Evolutionary conservation across 2,888 invertebrate genomes (phyloP).

Genomic region (Rhamnusium bicolor): DNA sequence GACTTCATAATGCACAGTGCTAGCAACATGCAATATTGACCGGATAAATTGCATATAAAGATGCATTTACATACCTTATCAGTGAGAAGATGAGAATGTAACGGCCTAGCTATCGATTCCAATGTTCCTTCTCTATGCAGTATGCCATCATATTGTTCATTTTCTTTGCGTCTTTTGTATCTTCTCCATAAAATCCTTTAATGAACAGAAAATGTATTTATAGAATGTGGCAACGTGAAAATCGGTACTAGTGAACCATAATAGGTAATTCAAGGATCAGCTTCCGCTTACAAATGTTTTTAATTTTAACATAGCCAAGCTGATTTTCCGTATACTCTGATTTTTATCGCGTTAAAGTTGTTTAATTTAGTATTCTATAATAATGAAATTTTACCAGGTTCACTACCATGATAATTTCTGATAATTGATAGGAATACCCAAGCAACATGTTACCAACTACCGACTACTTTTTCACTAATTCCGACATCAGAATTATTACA

Average conservation of each 20-base stretch:
- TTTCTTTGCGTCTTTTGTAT: slow-evolving; percentile 71
- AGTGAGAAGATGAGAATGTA: slow-evolving; percentile 67
- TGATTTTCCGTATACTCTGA: too few species aligned
- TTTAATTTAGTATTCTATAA: too few species aligned
- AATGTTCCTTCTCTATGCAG: slow-evolving; percentile 70
- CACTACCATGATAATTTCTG: too few species aligned
- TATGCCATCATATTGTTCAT: slow-evolving; percentile 69
- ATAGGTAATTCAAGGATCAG: too few species aligned
- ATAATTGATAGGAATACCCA: too few species aligned
- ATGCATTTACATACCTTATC: slow-evolving; percentile 65
- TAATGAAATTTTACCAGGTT: too few species aligned
- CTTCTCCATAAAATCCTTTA: slow-evolving; percentile 74
- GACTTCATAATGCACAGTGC: not conserved
- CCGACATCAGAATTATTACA: too few species aligned
- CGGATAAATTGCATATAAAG: not conserved
- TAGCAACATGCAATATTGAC: not conserved
- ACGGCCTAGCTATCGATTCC: slow-evolving; percentile 66
- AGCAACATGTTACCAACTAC: too few species aligned
- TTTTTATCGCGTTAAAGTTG: too few species aligned
- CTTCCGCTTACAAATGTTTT: too few species aligned
- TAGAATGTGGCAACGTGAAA: not conserved
- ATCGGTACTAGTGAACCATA: not conserved
- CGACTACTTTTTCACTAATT: too few species aligned
- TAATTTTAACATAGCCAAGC: too few species aligned
- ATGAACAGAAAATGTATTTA: slow-evolving; percentile 21